Percentiles rank a stretch among this genome's conserved stretches.
These are phyloP conservation scores for Uromys caudimaculatus DNA, from an alignment of 2,797 vertebrate genomes.

Conservation along the genomic window DNA sequence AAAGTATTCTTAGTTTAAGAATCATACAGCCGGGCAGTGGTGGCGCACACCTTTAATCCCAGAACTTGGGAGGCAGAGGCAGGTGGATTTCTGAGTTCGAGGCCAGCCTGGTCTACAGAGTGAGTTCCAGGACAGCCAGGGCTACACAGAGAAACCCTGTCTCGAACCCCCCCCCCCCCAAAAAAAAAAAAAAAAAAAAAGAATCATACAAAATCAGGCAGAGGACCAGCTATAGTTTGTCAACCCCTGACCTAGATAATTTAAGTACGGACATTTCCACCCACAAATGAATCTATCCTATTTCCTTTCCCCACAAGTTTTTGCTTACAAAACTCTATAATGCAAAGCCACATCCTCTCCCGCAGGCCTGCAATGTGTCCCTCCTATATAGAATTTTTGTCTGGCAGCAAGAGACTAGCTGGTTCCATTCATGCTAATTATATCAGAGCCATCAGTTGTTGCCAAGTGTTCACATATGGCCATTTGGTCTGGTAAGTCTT, in stretches of 20 bases:
- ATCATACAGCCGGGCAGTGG: too few species aligned
- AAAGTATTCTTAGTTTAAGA: background rate
- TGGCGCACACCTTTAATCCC: too few species aligned
- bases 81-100: too few species aligned
- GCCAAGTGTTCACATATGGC: constrained; percentile 64
- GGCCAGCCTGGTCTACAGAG: too few species aligned
- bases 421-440: constrained; percentile 59
- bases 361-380: background rate
- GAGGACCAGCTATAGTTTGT: background rate
- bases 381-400: constrained; percentile 38
- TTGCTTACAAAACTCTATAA: constrained; percentile 43
- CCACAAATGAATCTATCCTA: background rate
- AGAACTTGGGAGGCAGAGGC: too few species aligned
- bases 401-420: constrained; percentile 68
- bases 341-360: background rate
- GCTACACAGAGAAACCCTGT: too few species aligned
- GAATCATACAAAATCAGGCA: background rate
- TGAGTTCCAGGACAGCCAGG: too few species aligned
- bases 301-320: constrained; percentile 48
- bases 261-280: background rate
- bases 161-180: too few species aligned
- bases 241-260: background rate
- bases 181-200: too few species aligned
- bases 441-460: background rate
- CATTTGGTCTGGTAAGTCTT: constrained; percentile 66